Evolutionary conservation across 2,888 invertebrate species (phyloP).

Genomic region (Nasonovia ribisnigri): DNA sequence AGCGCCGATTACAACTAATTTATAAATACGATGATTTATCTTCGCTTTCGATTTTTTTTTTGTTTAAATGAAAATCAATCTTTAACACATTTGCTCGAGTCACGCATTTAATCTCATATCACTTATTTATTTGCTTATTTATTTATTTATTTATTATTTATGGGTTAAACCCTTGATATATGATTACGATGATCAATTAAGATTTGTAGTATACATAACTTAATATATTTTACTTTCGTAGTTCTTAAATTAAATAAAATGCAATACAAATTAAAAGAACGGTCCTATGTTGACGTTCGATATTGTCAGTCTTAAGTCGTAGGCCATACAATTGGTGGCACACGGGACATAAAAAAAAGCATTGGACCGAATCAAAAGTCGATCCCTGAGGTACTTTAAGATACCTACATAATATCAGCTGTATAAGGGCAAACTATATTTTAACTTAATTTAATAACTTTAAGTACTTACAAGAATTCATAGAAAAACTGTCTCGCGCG

Average conservation of each 20-base stretch:
- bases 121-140: background rate
- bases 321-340: background rate
- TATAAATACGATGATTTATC: background rate
- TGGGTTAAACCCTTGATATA: background rate
- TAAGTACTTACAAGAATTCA: background rate
- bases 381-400: background rate
- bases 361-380: background rate
- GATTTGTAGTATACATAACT: background rate
- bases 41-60: background rate
- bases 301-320: background rate
- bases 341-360: background rate
- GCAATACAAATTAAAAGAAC: background rate
- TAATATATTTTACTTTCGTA: background rate
- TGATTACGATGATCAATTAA: background rate
- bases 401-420: background rate
- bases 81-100: background rate
- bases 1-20: background rate
- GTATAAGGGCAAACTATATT: background rate
- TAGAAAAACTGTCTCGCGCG: background rate
- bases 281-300: accelerated
- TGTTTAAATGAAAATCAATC: background rate
- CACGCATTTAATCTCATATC: background rate
- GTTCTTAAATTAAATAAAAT: background rate
- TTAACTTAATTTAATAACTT: background rate
- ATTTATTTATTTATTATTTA: background rate